These are phyloP conservation scores for Psylliodes chrysocephalus DNA, from an alignment of 2,888 invertebrate species.

Conservation along the genomic window DNA sequence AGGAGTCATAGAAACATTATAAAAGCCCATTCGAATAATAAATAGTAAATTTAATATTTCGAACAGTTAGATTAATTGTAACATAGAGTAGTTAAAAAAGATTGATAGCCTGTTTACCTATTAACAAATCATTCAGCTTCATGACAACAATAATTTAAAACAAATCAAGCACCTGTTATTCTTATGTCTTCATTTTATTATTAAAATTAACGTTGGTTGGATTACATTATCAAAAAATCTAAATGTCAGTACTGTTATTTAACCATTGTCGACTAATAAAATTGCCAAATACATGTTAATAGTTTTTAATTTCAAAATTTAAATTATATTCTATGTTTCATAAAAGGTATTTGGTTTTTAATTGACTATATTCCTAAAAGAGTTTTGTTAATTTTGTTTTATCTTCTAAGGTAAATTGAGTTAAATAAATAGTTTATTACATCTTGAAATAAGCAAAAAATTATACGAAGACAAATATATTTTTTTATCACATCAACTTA, in stretches of 20 bases:
- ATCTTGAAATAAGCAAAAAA: no score
- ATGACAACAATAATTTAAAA: background rate
- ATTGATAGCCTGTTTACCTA: background rate
- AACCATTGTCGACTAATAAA: background rate
- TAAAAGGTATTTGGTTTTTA: no score
- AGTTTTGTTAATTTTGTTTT: no score
- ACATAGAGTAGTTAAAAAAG: background rate
- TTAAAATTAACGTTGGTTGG: background rate
- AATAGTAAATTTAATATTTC: background rate
- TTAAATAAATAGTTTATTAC: no score
- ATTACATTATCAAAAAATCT: background rate
- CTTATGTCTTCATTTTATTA: background rate
- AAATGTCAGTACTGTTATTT: background rate
- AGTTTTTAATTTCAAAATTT: no score
- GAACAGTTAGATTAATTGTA: background rate
- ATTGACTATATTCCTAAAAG: no score
- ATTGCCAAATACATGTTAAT: background rate
- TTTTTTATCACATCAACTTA: no score
- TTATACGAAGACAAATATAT: no score
- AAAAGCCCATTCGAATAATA: no score
- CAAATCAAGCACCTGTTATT: background rate
- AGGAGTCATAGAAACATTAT: no score
- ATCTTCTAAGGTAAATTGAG: no score
- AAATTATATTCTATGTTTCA: no score
- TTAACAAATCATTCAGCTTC: background rate